phyloP scores from a whole-genome alignment of 1,140 invertebrate species.

The Macrobrachium rosenbergii region DNA sequence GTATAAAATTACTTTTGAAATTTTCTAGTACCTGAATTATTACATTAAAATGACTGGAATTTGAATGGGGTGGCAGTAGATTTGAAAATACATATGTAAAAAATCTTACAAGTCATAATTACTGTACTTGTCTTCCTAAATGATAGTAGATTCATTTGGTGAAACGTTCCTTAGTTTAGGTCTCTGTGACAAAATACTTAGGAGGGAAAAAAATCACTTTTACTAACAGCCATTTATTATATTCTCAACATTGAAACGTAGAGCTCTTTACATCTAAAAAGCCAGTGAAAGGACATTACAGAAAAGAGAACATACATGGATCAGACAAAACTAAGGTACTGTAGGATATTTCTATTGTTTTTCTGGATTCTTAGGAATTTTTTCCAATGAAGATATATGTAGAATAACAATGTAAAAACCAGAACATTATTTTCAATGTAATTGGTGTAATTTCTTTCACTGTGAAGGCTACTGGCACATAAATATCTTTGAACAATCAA shows the following conservation, averaged over 20 bases:
- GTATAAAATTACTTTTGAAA: no score
- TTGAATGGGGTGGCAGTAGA: no score
- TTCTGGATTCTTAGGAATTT: not conserved
- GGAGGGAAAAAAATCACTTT: not conserved
- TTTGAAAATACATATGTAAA: no score
- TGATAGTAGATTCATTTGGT: no score
- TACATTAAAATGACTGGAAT: no score
- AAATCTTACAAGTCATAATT: no score
- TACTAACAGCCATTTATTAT: conserved; percentile 50
- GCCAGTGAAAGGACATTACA: conserved; percentile 48
- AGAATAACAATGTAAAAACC: conserved; percentile 8
- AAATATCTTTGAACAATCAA: conserved; percentile 39
- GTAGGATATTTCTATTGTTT: conserved; percentile 28
- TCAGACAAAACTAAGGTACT: conserved; percentile 1
- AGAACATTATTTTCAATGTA: not conserved
- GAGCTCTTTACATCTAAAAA: conserved; percentile 51
- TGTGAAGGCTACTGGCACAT: conserved; percentile 40
- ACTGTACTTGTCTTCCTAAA: no score
- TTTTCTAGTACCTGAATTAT: no score
- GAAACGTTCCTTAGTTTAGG: no score
- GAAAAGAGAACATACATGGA: conserved; percentile 15
- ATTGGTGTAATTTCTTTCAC: conserved; percentile 22
- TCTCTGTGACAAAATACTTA: not conserved
- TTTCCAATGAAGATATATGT: not conserved
- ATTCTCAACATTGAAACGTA: conserved; percentile 45